These are phyloP conservation scores for Mormyrus iriodes DNA, from an alignment of 2,113 vertebrate species.

Conservation along the genomic window DNA sequence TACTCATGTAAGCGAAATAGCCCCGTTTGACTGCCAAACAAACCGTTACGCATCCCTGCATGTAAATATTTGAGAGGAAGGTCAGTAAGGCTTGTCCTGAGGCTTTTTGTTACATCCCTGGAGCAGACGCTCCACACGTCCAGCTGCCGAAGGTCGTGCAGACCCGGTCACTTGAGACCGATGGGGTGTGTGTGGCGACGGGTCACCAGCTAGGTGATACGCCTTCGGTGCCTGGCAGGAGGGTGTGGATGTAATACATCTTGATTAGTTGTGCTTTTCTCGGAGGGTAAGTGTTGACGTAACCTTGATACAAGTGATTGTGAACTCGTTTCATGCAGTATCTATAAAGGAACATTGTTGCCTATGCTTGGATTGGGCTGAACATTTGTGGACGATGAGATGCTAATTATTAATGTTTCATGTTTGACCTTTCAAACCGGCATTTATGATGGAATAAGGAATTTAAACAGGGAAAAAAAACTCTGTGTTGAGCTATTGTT, in stretches of 20 bases:
- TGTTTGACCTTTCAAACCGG: not conserved
- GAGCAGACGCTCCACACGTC: not conserved
- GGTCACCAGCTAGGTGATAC: conserved; percentile 18
- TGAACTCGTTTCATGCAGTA: not conserved
- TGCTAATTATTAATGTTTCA: not conserved
- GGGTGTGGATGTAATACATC: conserved; percentile 31
- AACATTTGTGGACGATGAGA: not conserved
- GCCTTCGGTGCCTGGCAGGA: conserved; percentile 21
- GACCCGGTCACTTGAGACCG: conserved; percentile 24
- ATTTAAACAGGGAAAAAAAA: not conserved
- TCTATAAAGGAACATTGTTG: not conserved
- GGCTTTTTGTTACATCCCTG: conserved; percentile 1
- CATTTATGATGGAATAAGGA: not conserved
- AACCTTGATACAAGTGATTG: conserved; percentile 28
- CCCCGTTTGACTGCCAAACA: not conserved
- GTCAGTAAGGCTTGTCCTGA: conserved; percentile 1
- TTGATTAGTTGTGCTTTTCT: conserved; percentile 29
- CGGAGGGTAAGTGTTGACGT: conserved; percentile 2
- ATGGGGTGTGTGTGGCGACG: not conserved
- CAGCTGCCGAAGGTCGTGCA: conserved; percentile 32
- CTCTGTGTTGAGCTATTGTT: not conserved
- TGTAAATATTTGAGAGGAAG: conserved; percentile 2
- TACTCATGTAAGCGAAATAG: not conserved
- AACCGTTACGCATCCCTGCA: not conserved
- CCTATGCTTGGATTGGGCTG: not conserved